phyloP scores from a whole-genome alignment of 2,888 invertebrate species.

The Eupithecia pulchellata region DNA sequence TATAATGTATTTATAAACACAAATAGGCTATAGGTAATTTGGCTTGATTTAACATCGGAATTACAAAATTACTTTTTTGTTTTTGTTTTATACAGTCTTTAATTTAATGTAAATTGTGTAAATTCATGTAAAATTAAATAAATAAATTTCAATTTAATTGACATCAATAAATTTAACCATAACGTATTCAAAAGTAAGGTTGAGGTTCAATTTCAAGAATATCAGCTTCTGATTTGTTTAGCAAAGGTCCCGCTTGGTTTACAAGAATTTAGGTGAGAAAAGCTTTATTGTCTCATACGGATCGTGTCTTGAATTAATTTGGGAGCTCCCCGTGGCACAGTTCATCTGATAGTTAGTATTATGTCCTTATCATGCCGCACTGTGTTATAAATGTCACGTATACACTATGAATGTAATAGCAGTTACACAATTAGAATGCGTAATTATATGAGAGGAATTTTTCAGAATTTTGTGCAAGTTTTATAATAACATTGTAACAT shows the following conservation, averaged over 20 bases:
- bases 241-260: slow-evolving; percentile 33
- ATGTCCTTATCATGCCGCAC: slow-evolving; percentile 32
- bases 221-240: slow-evolving; percentile 18
- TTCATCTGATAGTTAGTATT: slow-evolving; percentile 20
- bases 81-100: no score
- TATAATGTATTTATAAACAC: no score
- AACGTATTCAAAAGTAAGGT: background rate
- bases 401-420: slow-evolving; percentile 42
- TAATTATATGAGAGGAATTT: slow-evolving; percentile 27
- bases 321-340: slow-evolving; percentile 26
- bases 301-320: slow-evolving; percentile 60
- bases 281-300: slow-evolving; percentile 55
- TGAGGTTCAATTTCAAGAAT: background rate
- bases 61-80: no score
- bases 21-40: background rate
- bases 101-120: background rate
- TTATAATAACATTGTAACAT: background rate
- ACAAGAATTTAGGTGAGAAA: slow-evolving; percentile 48
- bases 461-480: slow-evolving; percentile 9
- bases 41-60: background rate
- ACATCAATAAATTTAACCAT: background rate
- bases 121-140: background rate
- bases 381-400: slow-evolving; percentile 41
- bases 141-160: background rate
- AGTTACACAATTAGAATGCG: slow-evolving; percentile 36